phyloP scores from a whole-genome alignment of 2,113 vertebrate genomes.

The Dicaeum eximium region DNA sequence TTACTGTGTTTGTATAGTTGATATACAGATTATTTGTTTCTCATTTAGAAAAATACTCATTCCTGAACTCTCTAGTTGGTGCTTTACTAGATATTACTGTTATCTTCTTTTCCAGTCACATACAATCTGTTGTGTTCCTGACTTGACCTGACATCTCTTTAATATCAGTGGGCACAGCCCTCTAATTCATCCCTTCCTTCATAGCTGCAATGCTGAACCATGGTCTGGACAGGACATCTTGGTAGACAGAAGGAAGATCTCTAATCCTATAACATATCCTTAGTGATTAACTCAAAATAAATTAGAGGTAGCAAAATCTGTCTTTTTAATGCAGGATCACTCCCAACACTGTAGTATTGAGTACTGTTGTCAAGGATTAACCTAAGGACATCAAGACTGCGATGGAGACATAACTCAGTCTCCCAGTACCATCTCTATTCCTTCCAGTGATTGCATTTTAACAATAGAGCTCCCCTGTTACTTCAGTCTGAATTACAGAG shows the following conservation, averaged over 20 bases:
- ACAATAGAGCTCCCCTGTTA: neutral
- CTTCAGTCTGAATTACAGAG: neutral
- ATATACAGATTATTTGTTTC: neutral
- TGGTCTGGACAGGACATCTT: conserved; percentile 11
- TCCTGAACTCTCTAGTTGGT: neutral
- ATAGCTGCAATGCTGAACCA: neutral
- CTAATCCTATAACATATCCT: conserved; percentile 20
- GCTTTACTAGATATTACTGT: neutral
- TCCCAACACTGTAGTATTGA: neutral
- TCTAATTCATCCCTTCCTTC: conserved; percentile 44
- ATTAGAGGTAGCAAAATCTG: neutral
- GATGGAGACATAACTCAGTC: neutral
- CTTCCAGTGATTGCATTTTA: neutral
- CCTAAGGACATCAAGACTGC: neutral
- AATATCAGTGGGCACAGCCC: conserved; percentile 37
- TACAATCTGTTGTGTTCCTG: neutral
- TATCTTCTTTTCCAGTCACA: conserved; percentile 24
- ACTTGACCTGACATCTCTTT: conserved; percentile 18
- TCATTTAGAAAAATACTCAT: neutral
- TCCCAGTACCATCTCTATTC: neutral
- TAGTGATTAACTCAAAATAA: neutral
- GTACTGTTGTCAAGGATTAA: neutral
- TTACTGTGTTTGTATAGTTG: neutral
- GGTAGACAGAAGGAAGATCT: conserved; percentile 21
- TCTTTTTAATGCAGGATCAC: neutral